A percentile compares a stretch with the other conserved stretches of the same genome.
These are phyloP conservation scores for Cebidichthys violaceus DNA, from an alignment of 2,113 vertebrate species.

Conservation along the genomic window DNA sequence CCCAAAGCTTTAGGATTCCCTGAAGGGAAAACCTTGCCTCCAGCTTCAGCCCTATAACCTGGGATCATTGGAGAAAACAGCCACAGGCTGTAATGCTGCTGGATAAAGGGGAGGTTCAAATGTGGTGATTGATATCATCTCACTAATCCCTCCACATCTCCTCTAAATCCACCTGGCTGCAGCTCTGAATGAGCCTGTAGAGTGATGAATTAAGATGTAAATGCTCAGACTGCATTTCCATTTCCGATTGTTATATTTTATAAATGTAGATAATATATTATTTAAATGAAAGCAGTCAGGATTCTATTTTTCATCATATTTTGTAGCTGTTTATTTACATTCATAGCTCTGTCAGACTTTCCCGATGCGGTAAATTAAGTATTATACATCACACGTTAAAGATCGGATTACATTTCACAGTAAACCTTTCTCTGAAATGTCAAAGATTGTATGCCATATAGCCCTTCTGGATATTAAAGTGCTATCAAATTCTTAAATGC, in stretches of 20 bases:
- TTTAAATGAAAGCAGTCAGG: conserved; percentile 26
- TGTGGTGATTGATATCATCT: conserved; percentile 79
- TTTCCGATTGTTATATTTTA: conserved; percentile 34
- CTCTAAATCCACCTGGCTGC: conserved; percentile 78
- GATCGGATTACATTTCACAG: neutral
- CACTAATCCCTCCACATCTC: conserved; percentile 79
- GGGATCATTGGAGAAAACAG: conserved; percentile 71
- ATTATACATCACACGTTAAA: neutral
- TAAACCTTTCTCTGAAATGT: conserved; percentile 36
- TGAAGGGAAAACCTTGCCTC: conserved; percentile 44
- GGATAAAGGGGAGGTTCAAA: conserved; percentile 77
- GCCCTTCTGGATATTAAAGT: conserved; percentile 45
- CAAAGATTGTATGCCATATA: conserved; percentile 22
- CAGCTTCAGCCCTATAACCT: conserved; percentile 34
- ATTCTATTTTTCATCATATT: conserved; percentile 19
- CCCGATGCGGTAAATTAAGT: neutral
- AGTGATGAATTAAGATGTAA: conserved; percentile 67
- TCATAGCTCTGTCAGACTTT: neutral
- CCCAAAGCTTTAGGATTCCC: conserved; percentile 48
- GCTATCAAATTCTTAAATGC: conserved; percentile 50
- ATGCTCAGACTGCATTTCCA: conserved; percentile 57
- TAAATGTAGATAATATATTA: conserved; percentile 19
- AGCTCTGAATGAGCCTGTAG: conserved; percentile 67
- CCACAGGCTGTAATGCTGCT: conserved; percentile 70
- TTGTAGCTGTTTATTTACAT: conserved; percentile 5